phyloP scores from a whole-genome alignment of 2,797 vertebrate species.

The Phrynocephalus guinanensis region DNA sequence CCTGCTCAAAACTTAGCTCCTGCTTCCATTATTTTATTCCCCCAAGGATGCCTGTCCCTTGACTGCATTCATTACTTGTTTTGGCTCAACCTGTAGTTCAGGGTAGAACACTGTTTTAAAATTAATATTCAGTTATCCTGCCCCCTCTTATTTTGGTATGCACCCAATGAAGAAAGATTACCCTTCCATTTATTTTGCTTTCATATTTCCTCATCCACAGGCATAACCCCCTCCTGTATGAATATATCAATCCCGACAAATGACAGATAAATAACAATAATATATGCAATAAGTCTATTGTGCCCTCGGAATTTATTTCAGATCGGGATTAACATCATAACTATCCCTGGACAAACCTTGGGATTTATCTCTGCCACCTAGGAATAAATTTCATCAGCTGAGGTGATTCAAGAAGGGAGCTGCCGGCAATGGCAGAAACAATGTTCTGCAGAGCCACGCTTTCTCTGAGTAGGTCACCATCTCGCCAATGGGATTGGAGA shows the following conservation, averaged over 20 bases:
- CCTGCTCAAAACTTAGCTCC: not conserved
- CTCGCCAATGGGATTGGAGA: not conserved
- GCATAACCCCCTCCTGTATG: not conserved
- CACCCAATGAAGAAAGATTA: not conserved
- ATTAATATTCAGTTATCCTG: slow-evolving; percentile 22
- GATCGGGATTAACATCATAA: not conserved
- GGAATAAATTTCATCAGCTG: slow-evolving; percentile 4
- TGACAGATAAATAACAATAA: slow-evolving; percentile 34
- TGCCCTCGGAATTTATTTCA: slow-evolving; percentile 24
- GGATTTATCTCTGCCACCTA: not conserved
- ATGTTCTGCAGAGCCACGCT: not conserved
- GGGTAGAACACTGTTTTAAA: not conserved
- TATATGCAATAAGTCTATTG: not conserved
- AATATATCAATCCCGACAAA: slow-evolving; percentile 21
- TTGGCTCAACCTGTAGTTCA: not conserved
- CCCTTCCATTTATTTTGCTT: not conserved
- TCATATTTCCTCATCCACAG: not conserved
- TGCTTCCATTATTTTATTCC: not conserved
- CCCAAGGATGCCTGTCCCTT: not conserved
- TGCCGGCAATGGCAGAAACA: slow-evolving; percentile 17
- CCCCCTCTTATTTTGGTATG: not conserved
- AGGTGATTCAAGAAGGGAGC: not conserved
- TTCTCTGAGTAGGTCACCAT: not conserved
- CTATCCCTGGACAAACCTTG: not conserved
- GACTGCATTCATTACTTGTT: not conserved